phyloP scores from a whole-genome alignment of 35 echinoderm and acorn worm species.

The Patiria miniata region DNA sequence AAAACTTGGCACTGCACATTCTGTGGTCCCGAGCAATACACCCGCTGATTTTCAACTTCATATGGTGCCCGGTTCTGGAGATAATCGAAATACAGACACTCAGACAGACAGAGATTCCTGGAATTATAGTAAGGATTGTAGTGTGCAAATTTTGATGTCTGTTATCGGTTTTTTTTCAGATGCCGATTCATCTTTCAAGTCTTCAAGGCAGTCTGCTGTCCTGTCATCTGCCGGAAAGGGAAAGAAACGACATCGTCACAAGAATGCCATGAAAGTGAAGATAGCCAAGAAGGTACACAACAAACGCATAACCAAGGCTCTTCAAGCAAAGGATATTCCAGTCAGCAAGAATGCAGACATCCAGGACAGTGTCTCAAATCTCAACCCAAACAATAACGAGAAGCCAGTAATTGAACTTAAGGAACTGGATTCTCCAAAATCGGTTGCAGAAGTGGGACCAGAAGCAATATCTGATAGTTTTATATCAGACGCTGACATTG shows the following conservation, averaged over 20 bases:
- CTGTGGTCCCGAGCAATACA: no score
- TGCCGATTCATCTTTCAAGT: constrained; percentile 26
- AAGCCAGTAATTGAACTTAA: constrained; percentile 24
- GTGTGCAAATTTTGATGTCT: no score
- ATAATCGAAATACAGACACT: no score
- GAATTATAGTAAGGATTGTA: no score
- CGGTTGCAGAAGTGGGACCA: background rate
- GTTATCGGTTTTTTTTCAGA: background rate
- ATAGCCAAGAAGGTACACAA: constrained; percentile 54
- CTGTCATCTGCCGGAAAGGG: constrained; percentile 3
- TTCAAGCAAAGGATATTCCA: constrained; percentile 43
- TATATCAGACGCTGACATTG: constrained; percentile 26
- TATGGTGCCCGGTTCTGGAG: no score
- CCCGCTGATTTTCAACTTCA: no score
- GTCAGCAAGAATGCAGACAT: constrained; percentile 15
- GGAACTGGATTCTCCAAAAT: background rate
- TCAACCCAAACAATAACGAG: constrained; percentile 41
- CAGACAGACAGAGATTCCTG: no score
- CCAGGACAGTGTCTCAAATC: background rate
- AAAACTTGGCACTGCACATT: no score
- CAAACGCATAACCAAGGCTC: constrained; percentile 54
- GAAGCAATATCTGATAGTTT: constrained; percentile 1
- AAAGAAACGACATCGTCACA: constrained; percentile 52
- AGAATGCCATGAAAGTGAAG: constrained; percentile 80
- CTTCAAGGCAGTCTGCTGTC: constrained; percentile 1